Evolutionary conservation across 2,113 vertebrate species (phyloP).

Genomic region (Rhodinocichla rosea): DNA sequence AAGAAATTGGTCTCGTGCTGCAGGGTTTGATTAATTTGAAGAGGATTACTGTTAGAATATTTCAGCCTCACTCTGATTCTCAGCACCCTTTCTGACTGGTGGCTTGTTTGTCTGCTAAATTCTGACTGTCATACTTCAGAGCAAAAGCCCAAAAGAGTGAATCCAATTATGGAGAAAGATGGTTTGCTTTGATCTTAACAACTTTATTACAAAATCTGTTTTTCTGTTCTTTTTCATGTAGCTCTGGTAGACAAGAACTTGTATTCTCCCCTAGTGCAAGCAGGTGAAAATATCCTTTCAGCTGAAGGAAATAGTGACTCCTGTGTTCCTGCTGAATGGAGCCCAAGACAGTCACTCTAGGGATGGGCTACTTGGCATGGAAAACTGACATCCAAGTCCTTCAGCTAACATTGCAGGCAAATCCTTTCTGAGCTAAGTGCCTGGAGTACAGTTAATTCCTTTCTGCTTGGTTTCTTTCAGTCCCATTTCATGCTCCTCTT

Average conservation of each 20-base stretch:
- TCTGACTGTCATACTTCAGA: neutral
- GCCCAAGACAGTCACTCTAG: neutral
- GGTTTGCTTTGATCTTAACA: conserved; percentile 45
- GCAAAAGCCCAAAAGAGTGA: neutral
- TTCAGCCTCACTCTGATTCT: neutral
- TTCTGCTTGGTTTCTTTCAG: conserved; percentile 1
- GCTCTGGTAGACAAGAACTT: conserved; percentile 13
- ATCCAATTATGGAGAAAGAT: neutral
- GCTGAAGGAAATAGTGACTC: conserved; percentile 27
- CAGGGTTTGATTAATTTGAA: neutral
- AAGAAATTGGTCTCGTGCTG: neutral
- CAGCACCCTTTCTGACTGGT: neutral
- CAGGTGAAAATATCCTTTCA: conserved; percentile 47
- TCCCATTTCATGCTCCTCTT: conserved; percentile 8
- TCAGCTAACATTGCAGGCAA: neutral
- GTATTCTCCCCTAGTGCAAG: neutral
- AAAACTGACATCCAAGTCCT: neutral
- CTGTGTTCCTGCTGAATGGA: neutral
- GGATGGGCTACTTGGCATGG: neutral
- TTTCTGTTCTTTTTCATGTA: conserved; percentile 26
- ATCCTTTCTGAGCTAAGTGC: neutral
- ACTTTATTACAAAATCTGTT: conserved; percentile 57
- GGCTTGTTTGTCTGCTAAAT: neutral
- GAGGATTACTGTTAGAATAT: neutral
- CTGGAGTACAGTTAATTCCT: conserved; percentile 20